Evolutionary conservation across 2,113 vertebrate genomes (phyloP).

Genomic region (Triplophysa siluroides): DNA sequence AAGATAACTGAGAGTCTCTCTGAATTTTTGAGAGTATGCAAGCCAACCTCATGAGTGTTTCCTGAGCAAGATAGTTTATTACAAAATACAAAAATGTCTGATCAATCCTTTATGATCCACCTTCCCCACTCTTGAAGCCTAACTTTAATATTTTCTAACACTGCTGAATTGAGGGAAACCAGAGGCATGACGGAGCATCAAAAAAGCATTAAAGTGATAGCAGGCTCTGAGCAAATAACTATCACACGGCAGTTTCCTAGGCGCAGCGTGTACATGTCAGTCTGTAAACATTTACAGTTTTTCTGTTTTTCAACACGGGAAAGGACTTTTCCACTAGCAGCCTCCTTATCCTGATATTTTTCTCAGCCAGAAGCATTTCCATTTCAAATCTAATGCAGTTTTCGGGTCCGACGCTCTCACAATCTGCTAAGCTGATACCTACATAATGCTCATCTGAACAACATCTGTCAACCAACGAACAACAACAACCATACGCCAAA

Average conservation of each 20-base stretch:
- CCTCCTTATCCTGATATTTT: slow-evolving; percentile 52
- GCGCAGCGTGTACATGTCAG: slow-evolving; percentile 20
- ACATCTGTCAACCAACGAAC: slow-evolving; percentile 42
- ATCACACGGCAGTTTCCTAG: slow-evolving; percentile 44
- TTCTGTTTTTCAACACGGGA: slow-evolving; percentile 40
- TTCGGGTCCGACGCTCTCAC: slow-evolving; percentile 42
- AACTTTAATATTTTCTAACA: neutral
- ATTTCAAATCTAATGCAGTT: slow-evolving; percentile 46
- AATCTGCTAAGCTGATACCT: slow-evolving; percentile 59
- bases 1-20: neutral
- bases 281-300: slow-evolving; percentile 47
- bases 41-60: neutral
- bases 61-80: neutral
- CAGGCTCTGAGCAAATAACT: slow-evolving; percentile 19
- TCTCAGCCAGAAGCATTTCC: slow-evolving; percentile 38
- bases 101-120: neutral
- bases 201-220: neutral
- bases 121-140: neutral
- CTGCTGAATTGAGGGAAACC: neutral
- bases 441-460: slow-evolving; percentile 49
- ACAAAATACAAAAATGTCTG: neutral
- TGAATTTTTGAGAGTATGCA: neutral
- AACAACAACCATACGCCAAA: slow-evolving; percentile 10
- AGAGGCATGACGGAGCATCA: slow-evolving; percentile 7
- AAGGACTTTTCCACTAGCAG: slow-evolving; percentile 59